Conservation (phyloP, 2,113 vertebrate species). For the Corythaixoides concolor region DNA sequence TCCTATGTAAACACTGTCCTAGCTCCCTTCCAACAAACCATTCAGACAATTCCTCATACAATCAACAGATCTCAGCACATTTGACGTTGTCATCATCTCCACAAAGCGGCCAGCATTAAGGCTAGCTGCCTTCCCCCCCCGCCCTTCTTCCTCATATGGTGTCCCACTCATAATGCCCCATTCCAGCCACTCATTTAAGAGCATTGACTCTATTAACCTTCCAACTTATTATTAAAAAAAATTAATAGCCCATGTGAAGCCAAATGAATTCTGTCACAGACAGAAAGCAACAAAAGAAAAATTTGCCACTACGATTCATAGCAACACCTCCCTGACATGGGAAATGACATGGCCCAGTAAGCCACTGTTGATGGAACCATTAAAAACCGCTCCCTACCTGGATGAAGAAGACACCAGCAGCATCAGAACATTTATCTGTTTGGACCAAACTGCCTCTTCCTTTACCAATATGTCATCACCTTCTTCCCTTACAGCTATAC, state of each 20-base stretch:
- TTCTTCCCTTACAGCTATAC: background rate
- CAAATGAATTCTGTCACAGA: background rate
- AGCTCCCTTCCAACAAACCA: background rate
- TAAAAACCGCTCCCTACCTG: background rate
- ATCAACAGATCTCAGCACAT: background rate
- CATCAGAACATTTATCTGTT: background rate
- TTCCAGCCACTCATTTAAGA: background rate
- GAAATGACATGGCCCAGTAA: background rate
- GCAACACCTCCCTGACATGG: background rate
- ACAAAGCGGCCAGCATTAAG: background rate
- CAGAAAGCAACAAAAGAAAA: background rate
- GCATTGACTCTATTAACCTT: background rate
- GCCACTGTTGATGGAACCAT: background rate
- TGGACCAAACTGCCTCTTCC: background rate
- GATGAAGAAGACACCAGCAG: background rate
- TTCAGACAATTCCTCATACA: background rate
- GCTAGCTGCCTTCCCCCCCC: rapidly evolving
- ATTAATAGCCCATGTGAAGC: background rate
- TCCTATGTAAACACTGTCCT: background rate
- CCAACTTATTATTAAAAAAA: background rate
- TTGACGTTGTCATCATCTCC: background rate
- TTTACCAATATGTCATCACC: background rate
- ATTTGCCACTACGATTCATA: background rate
- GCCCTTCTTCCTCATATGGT: background rate
- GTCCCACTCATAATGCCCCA: background rate